These are phyloP conservation scores for Amazona guildingii DNA, from an alignment of 2,113 vertebrate species.

Conservation along the genomic window DNA sequence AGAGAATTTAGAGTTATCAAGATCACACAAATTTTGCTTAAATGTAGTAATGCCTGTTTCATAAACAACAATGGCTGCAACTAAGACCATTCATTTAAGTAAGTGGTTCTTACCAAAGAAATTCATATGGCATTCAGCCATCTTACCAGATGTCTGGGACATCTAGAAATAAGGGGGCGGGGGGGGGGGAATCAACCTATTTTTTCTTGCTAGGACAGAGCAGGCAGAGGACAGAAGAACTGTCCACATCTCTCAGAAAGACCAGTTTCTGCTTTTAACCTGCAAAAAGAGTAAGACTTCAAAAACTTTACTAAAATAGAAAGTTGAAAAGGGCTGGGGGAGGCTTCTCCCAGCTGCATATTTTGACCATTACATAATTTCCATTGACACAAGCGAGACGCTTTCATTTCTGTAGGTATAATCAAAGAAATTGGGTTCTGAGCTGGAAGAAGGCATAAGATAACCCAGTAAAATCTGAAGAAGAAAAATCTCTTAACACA, in stretches of 20 bases:
- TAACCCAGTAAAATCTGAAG: neutral
- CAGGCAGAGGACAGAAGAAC: neutral
- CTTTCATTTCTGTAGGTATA: neutral
- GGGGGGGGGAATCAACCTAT: neutral
- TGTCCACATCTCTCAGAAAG: neutral
- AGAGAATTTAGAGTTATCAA: neutral
- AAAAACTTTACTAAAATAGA: neutral
- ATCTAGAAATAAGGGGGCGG: neutral
- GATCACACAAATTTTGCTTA: neutral
- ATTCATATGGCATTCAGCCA: neutral
- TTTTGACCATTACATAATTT: neutral
- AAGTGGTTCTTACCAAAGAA: neutral
- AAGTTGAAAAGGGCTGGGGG: neutral
- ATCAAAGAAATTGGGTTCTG: neutral
- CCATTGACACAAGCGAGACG: neutral
- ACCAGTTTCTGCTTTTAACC: neutral
- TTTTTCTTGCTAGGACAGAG: neutral
- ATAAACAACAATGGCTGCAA: neutral
- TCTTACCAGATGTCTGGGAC: neutral
- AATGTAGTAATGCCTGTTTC: neutral
- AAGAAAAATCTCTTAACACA: neutral
- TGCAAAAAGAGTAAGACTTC: neutral
- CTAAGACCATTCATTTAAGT: neutral
- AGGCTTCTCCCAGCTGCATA: neutral
- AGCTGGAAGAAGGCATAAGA: neutral